Conservation (phyloP, 2,797 vertebrate genomes). For the Spondyliosoma cantharus region DNA sequence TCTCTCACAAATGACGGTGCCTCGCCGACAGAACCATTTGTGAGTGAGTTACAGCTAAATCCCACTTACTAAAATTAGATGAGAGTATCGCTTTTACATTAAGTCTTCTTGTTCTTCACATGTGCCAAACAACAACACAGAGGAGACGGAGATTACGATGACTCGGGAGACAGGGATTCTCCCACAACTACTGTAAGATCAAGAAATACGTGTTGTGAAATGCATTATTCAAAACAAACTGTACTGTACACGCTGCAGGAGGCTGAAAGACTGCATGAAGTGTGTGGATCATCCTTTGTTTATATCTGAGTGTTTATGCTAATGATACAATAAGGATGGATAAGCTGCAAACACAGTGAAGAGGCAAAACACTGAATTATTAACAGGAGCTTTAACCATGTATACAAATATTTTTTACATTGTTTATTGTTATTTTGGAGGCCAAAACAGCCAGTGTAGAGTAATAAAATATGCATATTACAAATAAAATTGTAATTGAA, state of each 20-base stretch:
- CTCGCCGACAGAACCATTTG: not conserved
- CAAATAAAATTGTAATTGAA: slow-evolving; percentile 6
- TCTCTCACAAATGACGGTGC: not conserved
- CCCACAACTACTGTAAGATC: slow-evolving; percentile 8
- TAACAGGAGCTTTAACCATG: slow-evolving; percentile 21
- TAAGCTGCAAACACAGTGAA: slow-evolving; percentile 34
- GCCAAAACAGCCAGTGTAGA: not conserved
- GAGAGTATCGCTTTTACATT: not conserved
- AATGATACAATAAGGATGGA: slow-evolving; percentile 30
- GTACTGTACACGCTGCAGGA: slow-evolving; percentile 27
- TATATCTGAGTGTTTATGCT: slow-evolving; percentile 39
- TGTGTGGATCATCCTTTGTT: slow-evolving; percentile 48
- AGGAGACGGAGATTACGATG: not conserved
- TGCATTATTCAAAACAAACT: slow-evolving; percentile 58
- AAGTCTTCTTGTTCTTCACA: slow-evolving; percentile 4
- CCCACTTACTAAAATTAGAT: not conserved
- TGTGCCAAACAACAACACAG: slow-evolving; percentile 4
- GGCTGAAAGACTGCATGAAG: slow-evolving; percentile 36
- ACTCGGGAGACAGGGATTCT: slow-evolving; percentile 1
- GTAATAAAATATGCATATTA: not conserved
- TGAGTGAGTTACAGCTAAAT: slow-evolving; percentile 4
- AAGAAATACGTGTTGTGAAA: not conserved
- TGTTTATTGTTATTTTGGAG: slow-evolving; percentile 16
- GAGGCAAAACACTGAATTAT: slow-evolving; percentile 43
- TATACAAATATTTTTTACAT: slow-evolving; percentile 25